These are phyloP conservation scores for Manacus vitellinus DNA, from an alignment of 2,113 vertebrate species.

Conservation along the genomic window DNA sequence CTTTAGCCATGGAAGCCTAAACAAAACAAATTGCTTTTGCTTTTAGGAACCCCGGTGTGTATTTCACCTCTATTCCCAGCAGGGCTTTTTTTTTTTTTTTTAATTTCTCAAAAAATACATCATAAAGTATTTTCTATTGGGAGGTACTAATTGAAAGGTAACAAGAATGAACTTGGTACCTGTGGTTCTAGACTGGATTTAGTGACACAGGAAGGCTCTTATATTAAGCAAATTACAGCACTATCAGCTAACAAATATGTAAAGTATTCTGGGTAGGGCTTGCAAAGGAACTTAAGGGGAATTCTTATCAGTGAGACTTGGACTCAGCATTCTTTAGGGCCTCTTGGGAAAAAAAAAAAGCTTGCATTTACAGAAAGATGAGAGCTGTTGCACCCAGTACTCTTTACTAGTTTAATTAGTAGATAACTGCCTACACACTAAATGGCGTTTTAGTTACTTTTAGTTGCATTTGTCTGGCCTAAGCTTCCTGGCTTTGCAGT, in stretches of 20 bases:
- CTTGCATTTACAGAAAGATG: background rate
- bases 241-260: slow-evolving; percentile 8
- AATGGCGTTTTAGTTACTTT: background rate
- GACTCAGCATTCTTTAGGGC: background rate
- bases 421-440: background rate
- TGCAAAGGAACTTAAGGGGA: background rate
- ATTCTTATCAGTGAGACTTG: slow-evolving; percentile 1
- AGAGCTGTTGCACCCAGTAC: background rate
- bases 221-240: background rate
- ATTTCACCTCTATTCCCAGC: background rate
- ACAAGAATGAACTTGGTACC: background rate
- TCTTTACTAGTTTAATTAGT: background rate
- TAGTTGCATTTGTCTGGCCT: background rate
- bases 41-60: background rate
- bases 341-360: background rate
- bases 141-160: background rate
- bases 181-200: background rate
- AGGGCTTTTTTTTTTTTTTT: background rate
- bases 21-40: slow-evolving; percentile 15
- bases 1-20: background rate
- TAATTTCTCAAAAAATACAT: background rate
- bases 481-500: background rate
- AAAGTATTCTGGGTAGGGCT: background rate
- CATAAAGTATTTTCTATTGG: background rate
- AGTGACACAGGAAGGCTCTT: background rate